Base-by-base conservation (phyloP, 2,113 vertebrate species). In the Embiotoca jacksoni region DNA sequence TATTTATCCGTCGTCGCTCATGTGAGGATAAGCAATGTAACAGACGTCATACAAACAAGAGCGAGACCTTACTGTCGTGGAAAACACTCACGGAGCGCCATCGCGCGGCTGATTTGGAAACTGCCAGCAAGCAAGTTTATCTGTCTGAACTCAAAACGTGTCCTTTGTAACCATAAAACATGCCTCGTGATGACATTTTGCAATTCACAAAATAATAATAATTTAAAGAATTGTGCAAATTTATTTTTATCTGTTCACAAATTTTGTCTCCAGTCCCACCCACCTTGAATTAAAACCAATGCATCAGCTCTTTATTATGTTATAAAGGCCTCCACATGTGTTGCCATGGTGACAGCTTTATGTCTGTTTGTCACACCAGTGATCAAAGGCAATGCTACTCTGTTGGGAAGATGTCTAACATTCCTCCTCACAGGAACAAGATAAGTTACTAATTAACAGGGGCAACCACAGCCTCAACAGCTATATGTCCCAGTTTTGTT, bases 391-490 rank as follows among this genome's bases (percentile, higher is more conserved):
- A 11, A 74, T 5, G 4, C 69, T 23, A 23, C 23, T 69, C 67
- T 73, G 63, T 66, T 68, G 80, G 86, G 64, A 62, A 71, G 76
- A 87, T 85, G 83, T 82, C 72, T 75, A 46, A 75, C 93, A 93
- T 95, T 94, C 94, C 94, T 94, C 92, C 90, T 93, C 55, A 90
- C 54, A 10, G 56, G 83, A 94, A 92, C 92, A 82, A 94, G 93
- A 91, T 88, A 90, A 95, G 92, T 93, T 78, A 78, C 92, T 95
- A 94, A 97, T 97, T 96, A 97, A 95, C 92, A 88, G 91, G 94
- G 94, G 91, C 89, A 83, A 87, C 79, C 68, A 65, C 86, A 32
- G 61, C 78, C 83, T 79, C 63, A 72, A 73, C 87, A 78, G 87
- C 80, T 16, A 23, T 16, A 23, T 31, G 78, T 71, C 72, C 75